Evolutionary conservation across 2,888 invertebrate species (phyloP).

Genomic region (Thysanoteuthis rhombus): DNA sequence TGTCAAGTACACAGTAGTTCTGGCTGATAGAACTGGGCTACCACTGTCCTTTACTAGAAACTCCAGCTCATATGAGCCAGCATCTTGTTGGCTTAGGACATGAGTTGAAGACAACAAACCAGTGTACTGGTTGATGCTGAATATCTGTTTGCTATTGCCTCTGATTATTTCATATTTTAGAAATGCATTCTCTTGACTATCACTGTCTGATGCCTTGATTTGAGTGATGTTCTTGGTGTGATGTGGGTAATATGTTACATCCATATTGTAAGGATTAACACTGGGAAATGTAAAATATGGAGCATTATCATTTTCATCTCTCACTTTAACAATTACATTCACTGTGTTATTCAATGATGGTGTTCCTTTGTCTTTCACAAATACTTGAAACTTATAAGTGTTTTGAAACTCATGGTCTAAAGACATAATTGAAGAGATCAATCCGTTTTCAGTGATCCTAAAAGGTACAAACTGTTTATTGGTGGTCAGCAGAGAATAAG

Average conservation of each 20-base stretch:
- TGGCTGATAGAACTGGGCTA: neutral
- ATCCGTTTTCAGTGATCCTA: neutral
- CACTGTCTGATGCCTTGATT: slow-evolving; percentile 12
- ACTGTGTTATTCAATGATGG: slow-evolving; percentile 12
- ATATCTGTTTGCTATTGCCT: neutral
- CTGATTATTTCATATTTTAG: neutral
- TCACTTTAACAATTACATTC: neutral
- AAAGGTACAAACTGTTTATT: neutral
- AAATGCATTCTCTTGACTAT: neutral
- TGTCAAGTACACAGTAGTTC: neutral
- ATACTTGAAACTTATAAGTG: neutral
- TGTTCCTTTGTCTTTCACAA: neutral
- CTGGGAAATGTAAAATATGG: neutral
- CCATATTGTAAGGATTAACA: neutral
- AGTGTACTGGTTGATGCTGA: neutral
- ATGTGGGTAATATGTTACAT: neutral
- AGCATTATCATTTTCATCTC: slow-evolving; percentile 12
- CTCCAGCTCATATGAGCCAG: neutral
- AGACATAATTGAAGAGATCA: neutral
- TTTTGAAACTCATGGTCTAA: neutral
- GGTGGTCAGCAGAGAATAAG: neutral
- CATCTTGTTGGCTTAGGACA: slow-evolving; percentile 12
- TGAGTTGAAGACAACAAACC: neutral
- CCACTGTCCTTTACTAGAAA: neutral
- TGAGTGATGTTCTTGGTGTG: neutral